Conservation (phyloP, 1,140 invertebrate species). For the Drosophila ironensis region DNA sequence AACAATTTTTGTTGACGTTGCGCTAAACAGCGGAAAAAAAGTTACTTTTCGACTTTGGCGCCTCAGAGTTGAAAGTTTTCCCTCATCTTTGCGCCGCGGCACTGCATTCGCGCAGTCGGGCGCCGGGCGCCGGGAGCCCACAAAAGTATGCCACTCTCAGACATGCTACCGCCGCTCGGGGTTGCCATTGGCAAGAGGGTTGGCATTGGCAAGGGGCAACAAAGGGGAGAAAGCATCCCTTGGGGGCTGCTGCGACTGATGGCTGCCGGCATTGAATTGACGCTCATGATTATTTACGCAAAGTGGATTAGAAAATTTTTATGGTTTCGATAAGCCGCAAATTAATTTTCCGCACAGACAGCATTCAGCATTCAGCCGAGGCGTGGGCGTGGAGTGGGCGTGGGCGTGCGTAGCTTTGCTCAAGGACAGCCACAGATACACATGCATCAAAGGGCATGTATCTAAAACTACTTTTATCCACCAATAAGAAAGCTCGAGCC, state of each 20-base stretch:
- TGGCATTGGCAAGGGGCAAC: too few relatives aligned
- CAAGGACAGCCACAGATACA: background rate
- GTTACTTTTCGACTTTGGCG: slow-evolving; percentile 57
- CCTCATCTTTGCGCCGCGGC: slow-evolving; percentile 28
- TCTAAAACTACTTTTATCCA: too few relatives aligned
- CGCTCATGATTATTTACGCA: slow-evolving; percentile 56
- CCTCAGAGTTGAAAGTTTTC: slow-evolving; percentile 50
- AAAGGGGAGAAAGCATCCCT: too few relatives aligned
- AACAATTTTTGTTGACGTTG: slow-evolving; percentile 49
- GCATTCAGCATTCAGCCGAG: slow-evolving; percentile 2
- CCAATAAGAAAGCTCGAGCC: too few relatives aligned
- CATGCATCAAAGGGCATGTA: too few relatives aligned
- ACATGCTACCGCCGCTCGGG: too few relatives aligned
- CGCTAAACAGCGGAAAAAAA: slow-evolving; percentile 49
- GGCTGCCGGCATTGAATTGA: slow-evolving; percentile 48
- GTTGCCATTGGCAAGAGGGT: too few relatives aligned
- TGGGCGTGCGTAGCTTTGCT: background rate
- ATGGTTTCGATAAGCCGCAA: slow-evolving; percentile 58
- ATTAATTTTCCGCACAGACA: slow-evolving; percentile 45
- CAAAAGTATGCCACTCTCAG: slow-evolving; percentile 27
- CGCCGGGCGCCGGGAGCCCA: slow-evolving; percentile 2
- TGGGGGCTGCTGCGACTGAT: slow-evolving; percentile 17
- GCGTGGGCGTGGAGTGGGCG: background rate
- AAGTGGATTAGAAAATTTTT: slow-evolving; percentile 56
- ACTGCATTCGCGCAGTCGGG: slow-evolving; percentile 20